Evolutionary conservation across 2,888 invertebrate species (phyloP).

Genomic region (Ochlodes sylvanus): DNA sequence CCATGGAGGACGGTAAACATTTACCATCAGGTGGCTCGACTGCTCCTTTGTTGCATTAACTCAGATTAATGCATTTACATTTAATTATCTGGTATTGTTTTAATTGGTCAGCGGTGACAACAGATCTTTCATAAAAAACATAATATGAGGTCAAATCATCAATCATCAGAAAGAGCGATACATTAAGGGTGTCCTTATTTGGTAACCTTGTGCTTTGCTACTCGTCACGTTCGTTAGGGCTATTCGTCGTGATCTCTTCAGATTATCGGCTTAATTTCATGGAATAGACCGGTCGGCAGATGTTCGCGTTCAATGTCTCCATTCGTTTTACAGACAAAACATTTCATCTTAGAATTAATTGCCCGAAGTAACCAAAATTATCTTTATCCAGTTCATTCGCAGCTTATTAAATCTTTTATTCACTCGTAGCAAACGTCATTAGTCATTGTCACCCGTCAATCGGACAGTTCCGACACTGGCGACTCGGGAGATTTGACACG

Average conservation of each 20-base stretch:
- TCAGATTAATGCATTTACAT: no score
- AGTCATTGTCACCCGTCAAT: slow-evolving; percentile 56
- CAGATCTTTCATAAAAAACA: no score
- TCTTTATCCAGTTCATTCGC: slow-evolving; percentile 40
- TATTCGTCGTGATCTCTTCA: neutral
- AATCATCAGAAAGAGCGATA: no score
- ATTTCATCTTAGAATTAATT: no score
- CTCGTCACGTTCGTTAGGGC: neutral
- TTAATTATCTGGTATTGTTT: no score
- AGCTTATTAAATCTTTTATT: slow-evolving; percentile 52
- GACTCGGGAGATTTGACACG: slow-evolving; percentile 45
- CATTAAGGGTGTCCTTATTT: neutral
- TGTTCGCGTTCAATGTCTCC: no score
- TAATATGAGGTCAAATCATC: no score
- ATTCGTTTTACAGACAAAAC: no score
- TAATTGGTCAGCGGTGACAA: no score
- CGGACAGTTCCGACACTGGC: slow-evolving; percentile 45
- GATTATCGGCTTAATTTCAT: neutral
- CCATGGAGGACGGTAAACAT: no score
- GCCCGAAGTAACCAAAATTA: slow-evolving; percentile 3
- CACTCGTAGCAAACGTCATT: slow-evolving; percentile 62
- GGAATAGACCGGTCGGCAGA: neutral
- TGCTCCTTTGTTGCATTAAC: no score
- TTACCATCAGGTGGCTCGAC: no score
- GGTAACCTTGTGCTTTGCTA: neutral